These are phyloP conservation scores for Smutsia temminckii DNA, from an alignment of 2,797 vertebrate genomes.

Conservation along the genomic window DNA sequence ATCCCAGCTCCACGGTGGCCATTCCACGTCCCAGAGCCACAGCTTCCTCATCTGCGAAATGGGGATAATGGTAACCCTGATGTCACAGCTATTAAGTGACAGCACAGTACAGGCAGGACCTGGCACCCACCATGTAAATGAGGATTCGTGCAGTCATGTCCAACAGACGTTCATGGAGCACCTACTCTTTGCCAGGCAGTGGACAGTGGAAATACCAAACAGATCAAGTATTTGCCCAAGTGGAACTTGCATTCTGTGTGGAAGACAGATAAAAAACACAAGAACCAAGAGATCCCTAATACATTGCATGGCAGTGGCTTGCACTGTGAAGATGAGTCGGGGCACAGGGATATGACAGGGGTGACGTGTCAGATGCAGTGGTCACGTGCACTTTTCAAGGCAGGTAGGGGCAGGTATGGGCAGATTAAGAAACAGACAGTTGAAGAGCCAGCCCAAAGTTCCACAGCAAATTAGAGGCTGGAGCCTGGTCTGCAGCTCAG, in stretches of 20 bases:
- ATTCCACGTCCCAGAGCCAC: not conserved
- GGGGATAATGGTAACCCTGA: not conserved
- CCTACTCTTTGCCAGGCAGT: not conserved
- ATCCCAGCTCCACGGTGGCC: not conserved
- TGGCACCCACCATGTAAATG: not conserved
- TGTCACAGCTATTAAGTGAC: not conserved
- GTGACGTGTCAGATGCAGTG: accelerated
- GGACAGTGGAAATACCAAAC: not conserved
- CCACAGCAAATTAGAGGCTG: not conserved
- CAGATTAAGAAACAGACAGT: not conserved
- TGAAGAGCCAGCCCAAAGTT: not conserved
- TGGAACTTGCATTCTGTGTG: not conserved
- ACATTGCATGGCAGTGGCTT: not conserved
- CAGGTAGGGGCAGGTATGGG: not conserved
- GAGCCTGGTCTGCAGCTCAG: not conserved
- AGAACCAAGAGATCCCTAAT: not conserved
- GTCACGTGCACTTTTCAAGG: not conserved
- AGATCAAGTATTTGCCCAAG: not conserved
- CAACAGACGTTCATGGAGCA: not conserved
- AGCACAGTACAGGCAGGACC: not conserved
- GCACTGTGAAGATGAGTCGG: too few relatives aligned
- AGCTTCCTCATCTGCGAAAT: not conserved
- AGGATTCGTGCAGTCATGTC: not conserved
- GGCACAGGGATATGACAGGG: not conserved
- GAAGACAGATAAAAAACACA: not conserved